A percentile compares a stretch with the other conserved stretches of the same genome.
phyloP scores from a whole-genome alignment of 1,140 invertebrate genomes.

The Eufriesea mexicana region DNA sequence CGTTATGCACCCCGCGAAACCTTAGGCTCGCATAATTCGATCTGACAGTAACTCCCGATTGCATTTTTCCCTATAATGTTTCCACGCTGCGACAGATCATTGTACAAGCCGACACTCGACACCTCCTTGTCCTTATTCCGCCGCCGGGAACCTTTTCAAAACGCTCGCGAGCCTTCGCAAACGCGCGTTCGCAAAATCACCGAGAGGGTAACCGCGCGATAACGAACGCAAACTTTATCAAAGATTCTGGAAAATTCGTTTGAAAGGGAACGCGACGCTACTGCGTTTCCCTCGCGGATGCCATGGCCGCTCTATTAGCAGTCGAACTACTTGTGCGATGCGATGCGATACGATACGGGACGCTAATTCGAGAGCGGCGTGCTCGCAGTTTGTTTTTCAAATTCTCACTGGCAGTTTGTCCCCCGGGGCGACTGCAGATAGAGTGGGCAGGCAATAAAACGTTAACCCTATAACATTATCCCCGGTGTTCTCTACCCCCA shows the following conservation, averaged over 20 bases:
- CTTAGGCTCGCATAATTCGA: slow-evolving; percentile 77
- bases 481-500: slow-evolving; percentile 65
- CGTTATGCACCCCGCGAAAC: slow-evolving; percentile 70
- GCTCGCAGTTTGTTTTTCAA: slow-evolving; percentile 60
- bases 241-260: too few species aligned
- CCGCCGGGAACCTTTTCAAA: slow-evolving; percentile 17
- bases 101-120: slow-evolving; percentile 53
- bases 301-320: too few species aligned
- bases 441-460: slow-evolving; percentile 70
- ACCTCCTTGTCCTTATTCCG: slow-evolving; percentile 47
- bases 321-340: too few species aligned
- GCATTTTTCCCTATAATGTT: slow-evolving; percentile 77
- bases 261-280: too few species aligned
- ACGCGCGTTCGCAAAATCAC: neutral
- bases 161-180: too few species aligned
- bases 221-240: too few species aligned
- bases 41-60: slow-evolving; percentile 74
- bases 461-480: slow-evolving; percentile 71
- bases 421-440: slow-evolving; percentile 62
- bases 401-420: slow-evolving; percentile 45
- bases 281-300: too few species aligned
- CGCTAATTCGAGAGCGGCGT: slow-evolving; percentile 35
- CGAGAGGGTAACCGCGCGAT: neutral
- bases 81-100: slow-evolving; percentile 62
- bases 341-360: neutral